Evolutionary conservation across 2,797 vertebrate species (phyloP).

Genomic region (Chelon labrosus): DNA sequence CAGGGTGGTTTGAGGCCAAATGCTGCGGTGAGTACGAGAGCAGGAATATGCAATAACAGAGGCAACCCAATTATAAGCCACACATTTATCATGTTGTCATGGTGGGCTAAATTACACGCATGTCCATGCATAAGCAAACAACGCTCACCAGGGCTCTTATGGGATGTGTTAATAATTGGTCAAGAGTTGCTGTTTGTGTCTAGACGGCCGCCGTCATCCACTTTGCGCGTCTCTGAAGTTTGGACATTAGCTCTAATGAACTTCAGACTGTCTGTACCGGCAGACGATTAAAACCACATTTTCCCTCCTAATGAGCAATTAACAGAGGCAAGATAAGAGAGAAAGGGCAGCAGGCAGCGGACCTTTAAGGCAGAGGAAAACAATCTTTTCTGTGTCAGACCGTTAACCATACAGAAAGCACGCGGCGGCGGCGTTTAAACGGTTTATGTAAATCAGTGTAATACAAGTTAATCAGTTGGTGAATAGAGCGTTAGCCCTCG

Average conservation of each 20-base stretch:
- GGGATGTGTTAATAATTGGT: conserved; percentile 49
- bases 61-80: conserved; percentile 42
- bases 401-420: conserved; percentile 26
- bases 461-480: conserved; percentile 28
- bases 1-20: conserved; percentile 10
- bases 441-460: conserved; percentile 23
- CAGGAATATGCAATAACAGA: conserved; percentile 24
- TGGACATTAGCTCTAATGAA: conserved; percentile 74
- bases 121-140: conserved; percentile 33
- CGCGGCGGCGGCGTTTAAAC: conserved; percentile 14
- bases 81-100: conserved; percentile 33
- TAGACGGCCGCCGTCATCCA: conserved; percentile 41
- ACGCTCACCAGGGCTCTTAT: conserved; percentile 33
- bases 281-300: conserved; percentile 72
- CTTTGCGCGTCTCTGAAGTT: conserved; percentile 47
- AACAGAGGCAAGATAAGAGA: conserved; percentile 58
- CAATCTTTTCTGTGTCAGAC: conserved; percentile 37
- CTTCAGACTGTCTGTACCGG: conserved; percentile 60
- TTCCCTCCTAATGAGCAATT: conserved; percentile 75
- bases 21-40: conserved; percentile 4
- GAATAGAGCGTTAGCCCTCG: conserved; percentile 20
- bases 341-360: conserved; percentile 39
- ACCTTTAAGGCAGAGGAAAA: conserved; percentile 35
- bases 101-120: conserved; percentile 17
- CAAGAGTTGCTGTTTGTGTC: conserved; percentile 42